Evolutionary conservation across 2,113 vertebrate genomes (phyloP), one percentile per base, ranked within the genome.

Genomic region (Xenus cinereus): DNA sequence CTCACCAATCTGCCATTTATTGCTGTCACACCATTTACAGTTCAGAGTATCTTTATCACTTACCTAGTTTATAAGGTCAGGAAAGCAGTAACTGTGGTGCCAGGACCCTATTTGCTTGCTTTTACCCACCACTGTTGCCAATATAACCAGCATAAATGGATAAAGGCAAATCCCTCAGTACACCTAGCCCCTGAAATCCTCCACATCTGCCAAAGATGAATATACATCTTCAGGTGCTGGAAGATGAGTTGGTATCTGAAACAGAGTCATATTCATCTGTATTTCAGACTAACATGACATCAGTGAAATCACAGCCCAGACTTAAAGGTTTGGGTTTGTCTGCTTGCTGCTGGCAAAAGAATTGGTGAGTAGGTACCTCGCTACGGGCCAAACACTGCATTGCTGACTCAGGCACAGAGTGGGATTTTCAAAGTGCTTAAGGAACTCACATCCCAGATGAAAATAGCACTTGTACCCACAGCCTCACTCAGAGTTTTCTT

Each of bases 261-360:
- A 37, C 67, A 90, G 54, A 22, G 14, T 89, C 80, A 63, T 76
- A 93, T 63, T 91, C 41, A 74, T 57, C 71, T 68, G 21, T 21
- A 41, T 87, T 90, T 85, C 82, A 95, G 92, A 90, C 75, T 82
- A 75, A 76, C n/a, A 68, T 57, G 94, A 92, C 92, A 86, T 57
- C 89, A 94, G 66, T 82, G 84, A 89, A 90, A 88, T 96, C 75
- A 84, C 82, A 92, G 83, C 27, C 72, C 63, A 88, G 75, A 75
- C 79, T 78, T 60, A 63, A 82, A 78, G 54, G 37, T 87, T 23
- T 87, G 79, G 10, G 63, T 59, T 51, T 35, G 73, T 72, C 69
- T 95, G 68, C 69, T 75, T 76, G 60, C 75, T 91, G 63, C 68
- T 87, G 94, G 81, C 89, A 93, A 22, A 54, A 46, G 50, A 22